Evolutionary conservation across 2,888 invertebrate genomes (phyloP).

Genomic region (Alentia gelatinosa): DNA sequence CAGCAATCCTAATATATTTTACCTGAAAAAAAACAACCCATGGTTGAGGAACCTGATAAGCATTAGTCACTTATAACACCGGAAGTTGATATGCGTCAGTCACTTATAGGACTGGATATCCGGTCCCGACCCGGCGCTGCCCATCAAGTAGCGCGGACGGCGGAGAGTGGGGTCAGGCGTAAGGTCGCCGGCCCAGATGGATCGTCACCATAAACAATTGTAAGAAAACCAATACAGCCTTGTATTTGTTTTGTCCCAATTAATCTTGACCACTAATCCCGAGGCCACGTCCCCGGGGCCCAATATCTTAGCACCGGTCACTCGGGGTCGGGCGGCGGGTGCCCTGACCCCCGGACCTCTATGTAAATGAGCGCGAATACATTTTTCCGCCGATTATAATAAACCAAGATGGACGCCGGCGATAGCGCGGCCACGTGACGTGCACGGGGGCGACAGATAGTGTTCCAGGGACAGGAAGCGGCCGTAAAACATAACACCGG

Average conservation of each 20-base stretch:
- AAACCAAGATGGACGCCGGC: constrained; percentile 18
- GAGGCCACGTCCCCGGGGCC: constrained; percentile 20
- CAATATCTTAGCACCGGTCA: constrained; percentile 34
- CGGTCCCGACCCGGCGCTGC: background rate
- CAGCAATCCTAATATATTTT: too few species aligned
- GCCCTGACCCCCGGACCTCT: constrained; percentile 28
- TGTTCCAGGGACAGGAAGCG: constrained; percentile 11
- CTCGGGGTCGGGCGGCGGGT: background rate
- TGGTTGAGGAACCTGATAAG: too few species aligned
- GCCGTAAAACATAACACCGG: constrained; percentile 36
- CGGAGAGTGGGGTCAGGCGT: background rate
- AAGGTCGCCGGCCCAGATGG: constrained; percentile 25
- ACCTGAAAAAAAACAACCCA: too few species aligned
- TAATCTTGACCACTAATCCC: constrained; percentile 51
- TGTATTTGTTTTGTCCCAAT: constrained; percentile 53
- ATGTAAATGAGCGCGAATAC: constrained; percentile 19
- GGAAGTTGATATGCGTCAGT: background rate
- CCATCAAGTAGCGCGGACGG: background rate
- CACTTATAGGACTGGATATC: too few species aligned
- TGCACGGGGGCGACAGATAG: constrained; percentile 18
- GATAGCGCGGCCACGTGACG: constrained; percentile 7
- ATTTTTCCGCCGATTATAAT: constrained; percentile 33
- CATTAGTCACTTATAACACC: background rate
- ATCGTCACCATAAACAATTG: constrained; percentile 35
- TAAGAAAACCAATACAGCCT: constrained; percentile 42